Evolutionary conservation across 92 coral and sea anemone species (phyloP), one percentile per base, ranked within the genome.

Genomic region (Pocillopora meandrina): DNA sequence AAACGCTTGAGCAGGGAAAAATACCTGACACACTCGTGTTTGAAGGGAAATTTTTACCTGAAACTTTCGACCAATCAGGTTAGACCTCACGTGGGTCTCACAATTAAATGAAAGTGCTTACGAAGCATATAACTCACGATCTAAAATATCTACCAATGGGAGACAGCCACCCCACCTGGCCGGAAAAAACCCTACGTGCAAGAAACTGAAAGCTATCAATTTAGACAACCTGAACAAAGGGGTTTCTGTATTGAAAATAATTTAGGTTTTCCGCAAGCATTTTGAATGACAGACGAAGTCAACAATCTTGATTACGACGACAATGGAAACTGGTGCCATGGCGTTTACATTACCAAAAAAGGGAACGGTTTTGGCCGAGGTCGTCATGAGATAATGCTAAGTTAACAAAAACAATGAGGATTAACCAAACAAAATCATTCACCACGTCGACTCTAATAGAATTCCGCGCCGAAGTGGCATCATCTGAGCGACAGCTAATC

Each of bases 121-220:
- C 8, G 19, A 70, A 71, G 85, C 66, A 49, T 7, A 65, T 12
- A 61, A 12, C 15, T 35, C 14, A 0, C 36, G 1, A 61, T 70
- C 60, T 35, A 60, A 81, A 70, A 81, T 81, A 81, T 36, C 85
- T 19, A 12, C 78, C 85, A 81, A 81, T 81, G 60, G 42, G 31
- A 52, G 15, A 21, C 42, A 9, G 61, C 35, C 85, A 60, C 69
- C 9, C 36, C 58, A 71, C 5, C 20, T 9, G 23, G 49, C 58
- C 19, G 57, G 67, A 15, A 60, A 71, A 81, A 7, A 21, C 12
- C 74, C 55, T 70, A 55, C 61, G 60, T 60, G 19, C 60, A 15
- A 9, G 77, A 81, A 81, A 81, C 67, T 36, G 85, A 81, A 81
- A 81, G 18, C 8, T 5, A 70, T 36, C 33, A 35, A 70, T 70